Evolutionary conservation across 2,888 invertebrate genomes (phyloP).

Genomic region (Cephus runcator): DNA sequence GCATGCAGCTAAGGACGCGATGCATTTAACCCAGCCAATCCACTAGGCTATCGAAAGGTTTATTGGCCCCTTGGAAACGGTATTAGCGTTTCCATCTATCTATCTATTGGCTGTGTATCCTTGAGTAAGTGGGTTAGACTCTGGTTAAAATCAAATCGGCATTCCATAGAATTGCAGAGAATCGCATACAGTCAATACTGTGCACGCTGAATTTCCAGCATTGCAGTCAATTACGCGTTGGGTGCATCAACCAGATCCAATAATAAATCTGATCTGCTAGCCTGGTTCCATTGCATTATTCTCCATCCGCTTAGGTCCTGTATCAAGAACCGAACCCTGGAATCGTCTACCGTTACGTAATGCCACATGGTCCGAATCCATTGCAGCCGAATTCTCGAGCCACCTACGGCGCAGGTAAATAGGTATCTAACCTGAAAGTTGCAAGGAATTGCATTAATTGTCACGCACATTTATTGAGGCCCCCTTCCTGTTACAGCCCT

Average conservation of each 20-base stretch:
- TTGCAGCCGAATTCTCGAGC: not conserved
- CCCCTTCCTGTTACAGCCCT: not conserved
- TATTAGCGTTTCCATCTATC: not conserved
- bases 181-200: not conserved
- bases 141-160: not conserved
- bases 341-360: conserved; percentile 87
- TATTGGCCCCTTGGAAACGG: not conserved
- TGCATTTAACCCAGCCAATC: not conserved
- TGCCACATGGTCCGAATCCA: conserved; percentile 69
- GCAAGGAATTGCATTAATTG: not conserved
- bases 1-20: not conserved
- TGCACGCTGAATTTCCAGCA: not conserved
- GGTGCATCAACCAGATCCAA: not conserved
- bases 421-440: not conserved
- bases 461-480: not conserved
- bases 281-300: not conserved
- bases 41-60: not conserved
- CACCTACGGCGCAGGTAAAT: not conserved
- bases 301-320: conserved; percentile 71
- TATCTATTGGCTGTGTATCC: not conserved
- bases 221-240: no score
- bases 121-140: not conserved
- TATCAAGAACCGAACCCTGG: conserved; percentile 87
- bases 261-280: not conserved
- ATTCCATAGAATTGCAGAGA: not conserved